These are phyloP conservation scores for Temnothorax rugatulus DNA, from an alignment of 2,888 invertebrate genomes.

Conservation along the genomic window DNA sequence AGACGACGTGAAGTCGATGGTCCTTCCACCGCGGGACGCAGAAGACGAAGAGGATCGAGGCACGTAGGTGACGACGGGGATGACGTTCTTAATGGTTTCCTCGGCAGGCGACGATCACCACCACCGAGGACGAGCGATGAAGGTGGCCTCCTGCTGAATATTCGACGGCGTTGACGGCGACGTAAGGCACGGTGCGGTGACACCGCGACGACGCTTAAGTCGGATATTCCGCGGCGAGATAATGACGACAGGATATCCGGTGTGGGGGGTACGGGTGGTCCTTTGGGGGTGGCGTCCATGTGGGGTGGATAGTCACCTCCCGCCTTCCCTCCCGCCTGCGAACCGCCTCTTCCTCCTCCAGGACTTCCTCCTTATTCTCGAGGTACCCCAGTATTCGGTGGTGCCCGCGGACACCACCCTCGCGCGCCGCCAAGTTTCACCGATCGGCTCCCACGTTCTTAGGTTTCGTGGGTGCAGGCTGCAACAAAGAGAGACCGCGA, in stretches of 20 bases:
- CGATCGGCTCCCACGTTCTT: conserved; percentile 73
- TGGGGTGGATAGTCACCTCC: conserved; percentile 84
- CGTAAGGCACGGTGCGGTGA: conserved; percentile 51
- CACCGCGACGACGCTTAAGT: conserved; percentile 75
- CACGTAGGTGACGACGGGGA: conserved; percentile 64
- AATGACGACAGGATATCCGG: conserved; percentile 80
- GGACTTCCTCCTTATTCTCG: conserved; percentile 76
- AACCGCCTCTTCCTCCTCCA: conserved; percentile 76
- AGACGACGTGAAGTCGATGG: conserved; percentile 10
- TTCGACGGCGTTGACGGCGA: conserved; percentile 60
- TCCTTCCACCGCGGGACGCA: conserved; percentile 44
- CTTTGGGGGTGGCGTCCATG: conserved; percentile 85
- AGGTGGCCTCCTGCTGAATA: conserved; percentile 54
- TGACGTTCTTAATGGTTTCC: conserved; percentile 50
- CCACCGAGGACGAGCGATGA: conserved; percentile 15
- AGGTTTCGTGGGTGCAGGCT: conserved; percentile 72
- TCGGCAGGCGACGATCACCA: conserved; percentile 54
- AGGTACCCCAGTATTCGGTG: conserved; percentile 78
- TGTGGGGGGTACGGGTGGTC: conserved; percentile 80
- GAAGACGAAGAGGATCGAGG: conserved; percentile 62
- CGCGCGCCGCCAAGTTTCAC: conserved; percentile 63
- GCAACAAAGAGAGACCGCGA: conserved; percentile 59
- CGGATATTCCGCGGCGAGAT: conserved; percentile 80
- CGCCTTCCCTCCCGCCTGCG: conserved; percentile 72
- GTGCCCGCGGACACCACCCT: conserved; percentile 74